phyloP scores from a whole-genome alignment of 2,113 vertebrate species.

The Cariama cristata region DNA sequence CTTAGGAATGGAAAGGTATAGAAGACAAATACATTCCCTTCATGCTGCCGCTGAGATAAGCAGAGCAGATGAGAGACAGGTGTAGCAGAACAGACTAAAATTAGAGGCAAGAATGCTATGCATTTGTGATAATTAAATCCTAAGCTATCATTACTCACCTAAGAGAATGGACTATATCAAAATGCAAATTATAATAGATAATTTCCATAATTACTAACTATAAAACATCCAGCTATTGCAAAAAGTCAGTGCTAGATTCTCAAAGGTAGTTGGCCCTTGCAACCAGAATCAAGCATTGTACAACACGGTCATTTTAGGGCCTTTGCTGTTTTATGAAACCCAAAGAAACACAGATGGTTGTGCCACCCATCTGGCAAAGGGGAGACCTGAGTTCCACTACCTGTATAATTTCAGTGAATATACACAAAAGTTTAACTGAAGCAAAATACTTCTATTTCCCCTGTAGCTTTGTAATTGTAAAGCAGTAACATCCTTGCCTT shows the following conservation, averaged over 20 bases:
- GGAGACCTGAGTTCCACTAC: background rate
- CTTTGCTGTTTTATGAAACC: background rate
- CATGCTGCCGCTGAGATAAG: background rate
- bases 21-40: background rate
- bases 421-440: background rate
- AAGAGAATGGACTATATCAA: conserved; percentile 32
- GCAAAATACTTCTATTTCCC: conserved; percentile 11
- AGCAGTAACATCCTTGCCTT: background rate
- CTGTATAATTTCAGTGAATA: conserved; percentile 5
- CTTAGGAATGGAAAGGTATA: background rate
- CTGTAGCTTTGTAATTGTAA: background rate
- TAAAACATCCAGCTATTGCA: background rate
- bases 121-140: conserved; percentile 42
- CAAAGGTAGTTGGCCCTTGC: background rate
- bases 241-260: conserved; percentile 7
- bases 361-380: conserved; percentile 5
- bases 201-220: conserved; percentile 55
- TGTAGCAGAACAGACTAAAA: conserved; percentile 41
- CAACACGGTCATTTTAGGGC: background rate
- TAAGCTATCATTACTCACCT: conserved; percentile 39
- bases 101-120: conserved; percentile 7
- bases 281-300: background rate
- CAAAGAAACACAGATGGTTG: conserved; percentile 28
- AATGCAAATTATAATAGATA: conserved; percentile 53
- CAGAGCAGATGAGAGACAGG: conserved; percentile 20